These are phyloP conservation scores for Tiliqua scincoides DNA, from an alignment of 2,113 vertebrate genomes.

Conservation along the genomic window DNA sequence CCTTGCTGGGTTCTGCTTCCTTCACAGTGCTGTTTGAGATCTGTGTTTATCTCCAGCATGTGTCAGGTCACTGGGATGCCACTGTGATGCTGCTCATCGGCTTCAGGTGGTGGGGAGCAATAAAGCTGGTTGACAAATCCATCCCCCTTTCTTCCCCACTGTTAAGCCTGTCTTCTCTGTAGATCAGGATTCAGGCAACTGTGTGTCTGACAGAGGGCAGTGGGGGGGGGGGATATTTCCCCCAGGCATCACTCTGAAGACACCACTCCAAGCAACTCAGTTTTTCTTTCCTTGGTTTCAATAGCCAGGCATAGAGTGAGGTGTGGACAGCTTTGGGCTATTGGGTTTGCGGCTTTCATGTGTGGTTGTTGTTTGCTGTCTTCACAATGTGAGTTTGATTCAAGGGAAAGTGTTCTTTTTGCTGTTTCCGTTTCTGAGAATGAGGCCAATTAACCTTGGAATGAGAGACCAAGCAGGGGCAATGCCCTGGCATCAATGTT, in stretches of 20 bases:
- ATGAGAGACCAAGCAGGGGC: constrained; percentile 26
- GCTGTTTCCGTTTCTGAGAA: constrained; percentile 33
- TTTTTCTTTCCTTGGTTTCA: constrained; percentile 49
- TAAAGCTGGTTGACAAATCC: constrained; percentile 52
- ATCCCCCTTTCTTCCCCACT: background rate
- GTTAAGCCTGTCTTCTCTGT: background rate
- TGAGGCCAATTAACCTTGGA: constrained; percentile 22
- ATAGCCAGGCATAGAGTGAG: background rate
- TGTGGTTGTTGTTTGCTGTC: background rate
- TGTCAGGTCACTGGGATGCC: background rate
- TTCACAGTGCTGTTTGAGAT: constrained; percentile 25
- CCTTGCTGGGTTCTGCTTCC: constrained; percentile 53
- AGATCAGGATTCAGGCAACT: constrained; percentile 31
- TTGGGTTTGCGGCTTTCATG: background rate
- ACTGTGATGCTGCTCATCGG: constrained; percentile 33
- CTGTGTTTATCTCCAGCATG: constrained; percentile 48
- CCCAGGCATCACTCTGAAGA: constrained; percentile 11
- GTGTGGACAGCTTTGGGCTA: background rate
- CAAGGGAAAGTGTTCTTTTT: constrained; percentile 32
- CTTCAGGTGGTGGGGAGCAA: constrained; percentile 13
- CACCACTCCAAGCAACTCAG: constrained; percentile 17
- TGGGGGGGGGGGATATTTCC: constrained; percentile 7
- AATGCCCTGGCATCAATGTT: background rate
- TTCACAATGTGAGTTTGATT: constrained; percentile 44
- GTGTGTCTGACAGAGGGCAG: background rate